Evolutionary conservation across 1,140 invertebrate species (phyloP), one percentile per base, ranked within the genome.

Genomic region (Zaprionus camerounensis): DNA sequence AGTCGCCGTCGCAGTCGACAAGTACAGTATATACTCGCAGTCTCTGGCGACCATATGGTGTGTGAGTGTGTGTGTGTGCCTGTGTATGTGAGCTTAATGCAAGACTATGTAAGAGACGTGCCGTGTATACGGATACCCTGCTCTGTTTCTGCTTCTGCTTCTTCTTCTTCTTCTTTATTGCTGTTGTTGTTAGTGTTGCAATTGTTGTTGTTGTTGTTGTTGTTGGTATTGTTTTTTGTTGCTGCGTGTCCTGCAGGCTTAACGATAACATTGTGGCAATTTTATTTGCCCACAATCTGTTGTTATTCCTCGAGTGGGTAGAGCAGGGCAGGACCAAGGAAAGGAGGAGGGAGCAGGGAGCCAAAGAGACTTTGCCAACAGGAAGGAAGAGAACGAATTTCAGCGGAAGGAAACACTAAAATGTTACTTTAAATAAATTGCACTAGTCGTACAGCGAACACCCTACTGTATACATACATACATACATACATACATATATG

Each of bases 121-220:
- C 56, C 71, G 59, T 66, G 49, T 62, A 46, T 70, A 36, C 44
- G 71, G 36, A 71, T 71, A 76, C 56, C 61, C 44, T 41, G 41
- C 41, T 17, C 49, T 65, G 4, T 24, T 26, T 51, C 20, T 24
- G 6, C 6, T 2, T 46, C 44, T 46, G 44, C n/a, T 7, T 7
- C 44, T 49, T 20, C 44, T 20, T 20, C 44, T 20, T 20, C n/a
- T 6, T 55, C 22, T 9, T 55, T 55, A 22, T 55, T 55, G 51
- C 51, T 55, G 24, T 15, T 26, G 22, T 24, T 49, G 99, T 99
- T 65, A 12, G 4, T 71, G 36, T 61, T 68, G 55, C 22, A 58
- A 61, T 44, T 68, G 46, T 38, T 69, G 61, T 71, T 81, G 61
- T 58, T 66, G 75, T 53, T 68, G 69, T 49, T 66, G 75, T 53